Base-by-base conservation (phyloP, 2,797 vertebrate species). In the Malurus splendens region DNA sequence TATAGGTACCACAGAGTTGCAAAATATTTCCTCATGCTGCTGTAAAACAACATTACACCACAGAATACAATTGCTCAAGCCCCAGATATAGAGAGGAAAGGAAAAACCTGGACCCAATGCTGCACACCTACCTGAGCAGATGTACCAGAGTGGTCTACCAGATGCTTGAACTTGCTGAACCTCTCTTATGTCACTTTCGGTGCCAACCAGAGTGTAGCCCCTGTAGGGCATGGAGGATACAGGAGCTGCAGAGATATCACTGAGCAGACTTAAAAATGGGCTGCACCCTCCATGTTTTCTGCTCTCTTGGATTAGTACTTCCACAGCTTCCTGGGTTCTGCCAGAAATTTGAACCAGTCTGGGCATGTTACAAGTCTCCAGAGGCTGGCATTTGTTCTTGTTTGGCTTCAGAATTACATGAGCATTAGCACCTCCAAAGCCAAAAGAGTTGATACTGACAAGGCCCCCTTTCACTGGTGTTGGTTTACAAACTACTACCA, bases 391-490 rank as follows among this genome's bases (percentile, higher is more conserved):
- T 71, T 92, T 96, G 2, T 88, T 96, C 10, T 89, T 20, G 22
- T 98, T 95, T 22, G 99, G 99, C 47, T 94, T 98, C 84, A 99
- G 96, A 89, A 99, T 98, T 66, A 99, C 87, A 5, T 99, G 99
- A 73, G 98, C 99, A 13, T 99, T 99, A 87, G 99, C 98, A 62
- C 99, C 99, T 11, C 99, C 99, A 3, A 99, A 99, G 56, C 99
- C 99, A 59, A 99, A 99, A 5, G 98, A 99, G 96, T 98, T 99
- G 94, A 99, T 96, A 76, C 98, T 96, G 13, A 98, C 98, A 20
- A 98, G 94, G 90, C 98, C 98, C 3, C 99, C 98, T 12, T 95
- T 97, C 36, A 98, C 90, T 0, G 98, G 98, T 20, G 95, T 93
- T 12, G 99, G 99, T 73, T 91, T 95, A 50, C 97, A 96, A 13